Evolutionary conservation across 2,113 vertebrate genomes (phyloP).

Genomic region (Misgurnus anguillicaudatus): DNA sequence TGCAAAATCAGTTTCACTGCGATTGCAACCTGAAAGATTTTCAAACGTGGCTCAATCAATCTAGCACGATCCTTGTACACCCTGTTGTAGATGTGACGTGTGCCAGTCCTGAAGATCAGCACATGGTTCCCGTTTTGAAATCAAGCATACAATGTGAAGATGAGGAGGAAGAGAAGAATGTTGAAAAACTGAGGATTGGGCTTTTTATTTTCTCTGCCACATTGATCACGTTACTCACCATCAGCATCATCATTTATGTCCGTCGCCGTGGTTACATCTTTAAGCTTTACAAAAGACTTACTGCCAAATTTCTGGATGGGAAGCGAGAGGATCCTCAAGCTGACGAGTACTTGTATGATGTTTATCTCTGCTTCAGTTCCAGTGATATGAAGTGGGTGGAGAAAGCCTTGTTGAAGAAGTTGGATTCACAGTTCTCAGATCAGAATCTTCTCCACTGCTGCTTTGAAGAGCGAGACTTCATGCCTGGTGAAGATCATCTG

Average conservation of each 20-base stretch:
- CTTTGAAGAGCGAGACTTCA: constrained; percentile 91
- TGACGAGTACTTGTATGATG: constrained; percentile 73
- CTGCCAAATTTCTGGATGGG: constrained; percentile 58
- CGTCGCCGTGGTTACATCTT: constrained; percentile 77
- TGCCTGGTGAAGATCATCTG: constrained; percentile 84
- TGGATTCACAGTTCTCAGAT: constrained; percentile 82
- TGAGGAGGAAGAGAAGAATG: constrained; percentile 64
- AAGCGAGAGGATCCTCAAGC: not conserved
- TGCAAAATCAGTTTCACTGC: constrained; percentile 80
- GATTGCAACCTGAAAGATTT: constrained; percentile 77
- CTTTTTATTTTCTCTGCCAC: constrained; percentile 69
- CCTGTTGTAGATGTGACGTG: constrained; percentile 67
- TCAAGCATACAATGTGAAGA: constrained; percentile 61
- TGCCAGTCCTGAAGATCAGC: constrained; percentile 68
- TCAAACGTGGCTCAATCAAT: constrained; percentile 78
- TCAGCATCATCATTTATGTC: constrained; percentile 57
- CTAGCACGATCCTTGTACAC: constrained; percentile 68
- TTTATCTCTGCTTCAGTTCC: constrained; percentile 84
- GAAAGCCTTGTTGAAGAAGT: constrained; percentile 75
- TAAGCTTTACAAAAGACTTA: constrained; percentile 73
- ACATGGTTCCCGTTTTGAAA: constrained; percentile 59
- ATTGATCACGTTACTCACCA: constrained; percentile 50
- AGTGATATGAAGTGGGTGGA: constrained; percentile 88
- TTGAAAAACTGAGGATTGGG: constrained; percentile 65
- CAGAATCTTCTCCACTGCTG: constrained; percentile 81